These are phyloP conservation scores for Collichthys lucidus DNA, from an alignment of 2,113 vertebrate genomes.

Conservation along the genomic window DNA sequence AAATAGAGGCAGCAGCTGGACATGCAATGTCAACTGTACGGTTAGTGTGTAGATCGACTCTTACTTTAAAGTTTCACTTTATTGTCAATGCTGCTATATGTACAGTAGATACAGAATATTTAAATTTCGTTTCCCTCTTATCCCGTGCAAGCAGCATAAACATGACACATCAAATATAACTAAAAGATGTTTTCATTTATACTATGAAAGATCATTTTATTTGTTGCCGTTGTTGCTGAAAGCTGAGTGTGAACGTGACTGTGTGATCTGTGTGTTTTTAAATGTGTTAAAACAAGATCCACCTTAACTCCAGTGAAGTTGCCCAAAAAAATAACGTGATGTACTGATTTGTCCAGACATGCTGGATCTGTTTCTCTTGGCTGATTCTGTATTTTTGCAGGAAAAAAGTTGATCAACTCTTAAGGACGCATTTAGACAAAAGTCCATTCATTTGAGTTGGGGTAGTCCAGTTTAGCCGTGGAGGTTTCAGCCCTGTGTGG, in stretches of 20 bases:
- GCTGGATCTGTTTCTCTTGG: background rate
- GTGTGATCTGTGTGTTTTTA: too few species aligned
- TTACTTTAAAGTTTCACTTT: too few species aligned
- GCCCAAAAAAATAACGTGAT: background rate
- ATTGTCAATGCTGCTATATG: too few species aligned
- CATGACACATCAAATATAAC: too few species aligned
- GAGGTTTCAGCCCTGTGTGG: too few species aligned
- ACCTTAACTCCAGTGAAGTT: background rate
- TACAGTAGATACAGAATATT: too few species aligned
- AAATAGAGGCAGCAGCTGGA: slow-evolving; percentile 34
- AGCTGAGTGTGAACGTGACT: too few species aligned
- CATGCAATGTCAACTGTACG: background rate
- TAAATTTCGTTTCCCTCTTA: too few species aligned
- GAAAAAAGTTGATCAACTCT: background rate
- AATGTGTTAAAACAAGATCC: background rate
- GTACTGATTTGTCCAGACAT: background rate
- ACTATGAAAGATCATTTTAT: background rate
- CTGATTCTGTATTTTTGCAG: background rate
- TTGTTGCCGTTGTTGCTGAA: background rate
- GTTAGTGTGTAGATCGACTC: background rate
- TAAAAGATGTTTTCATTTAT: background rate
- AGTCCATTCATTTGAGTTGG: too few species aligned
- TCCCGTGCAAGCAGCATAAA: too few species aligned
- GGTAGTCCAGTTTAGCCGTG: too few species aligned
- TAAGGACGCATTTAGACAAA: too few species aligned